Conservation (phyloP, 1,140 invertebrate species). For the Drosophila bocki region DNA sequence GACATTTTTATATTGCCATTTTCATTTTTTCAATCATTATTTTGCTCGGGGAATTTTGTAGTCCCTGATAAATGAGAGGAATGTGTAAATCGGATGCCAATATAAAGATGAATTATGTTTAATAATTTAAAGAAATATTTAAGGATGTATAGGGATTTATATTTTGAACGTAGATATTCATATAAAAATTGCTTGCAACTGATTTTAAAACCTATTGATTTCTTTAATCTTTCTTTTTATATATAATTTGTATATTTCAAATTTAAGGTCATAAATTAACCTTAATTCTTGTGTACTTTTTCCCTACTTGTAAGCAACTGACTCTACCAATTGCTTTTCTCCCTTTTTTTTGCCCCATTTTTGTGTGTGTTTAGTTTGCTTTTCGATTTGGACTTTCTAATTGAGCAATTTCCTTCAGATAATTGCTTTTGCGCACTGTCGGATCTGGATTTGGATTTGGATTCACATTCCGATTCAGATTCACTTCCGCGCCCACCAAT, state of each 20-base stretch:
- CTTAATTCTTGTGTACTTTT: too few relatives aligned
- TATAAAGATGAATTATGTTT: too few relatives aligned
- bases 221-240: too few relatives aligned
- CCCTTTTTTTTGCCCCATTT: neutral
- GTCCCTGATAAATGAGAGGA: neutral
- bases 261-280: neutral
- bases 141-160: too few relatives aligned
- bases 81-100: too few relatives aligned
- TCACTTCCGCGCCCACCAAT: constrained; percentile 25
- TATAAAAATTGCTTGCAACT: too few relatives aligned
- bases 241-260: too few relatives aligned
- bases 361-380: constrained; percentile 38
- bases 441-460: constrained; percentile 35
- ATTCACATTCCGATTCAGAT: constrained; percentile 21
- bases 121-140: too few relatives aligned
- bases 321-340: neutral
- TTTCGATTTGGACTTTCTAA: constrained; percentile 70
- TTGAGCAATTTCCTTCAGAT: constrained; percentile 73
- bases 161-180: too few relatives aligned
- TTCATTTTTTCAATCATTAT: neutral
- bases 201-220: too few relatives aligned
- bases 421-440: constrained; percentile 65
- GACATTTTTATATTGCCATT: constrained; percentile 14
- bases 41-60: neutral
- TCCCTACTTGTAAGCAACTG: neutral